A percentile compares a stretch with the other conserved stretches of the same genome.
Conservation (phyloP, 2,797 vertebrate genomes). For the Triplophysa yarkandensis region DNA sequence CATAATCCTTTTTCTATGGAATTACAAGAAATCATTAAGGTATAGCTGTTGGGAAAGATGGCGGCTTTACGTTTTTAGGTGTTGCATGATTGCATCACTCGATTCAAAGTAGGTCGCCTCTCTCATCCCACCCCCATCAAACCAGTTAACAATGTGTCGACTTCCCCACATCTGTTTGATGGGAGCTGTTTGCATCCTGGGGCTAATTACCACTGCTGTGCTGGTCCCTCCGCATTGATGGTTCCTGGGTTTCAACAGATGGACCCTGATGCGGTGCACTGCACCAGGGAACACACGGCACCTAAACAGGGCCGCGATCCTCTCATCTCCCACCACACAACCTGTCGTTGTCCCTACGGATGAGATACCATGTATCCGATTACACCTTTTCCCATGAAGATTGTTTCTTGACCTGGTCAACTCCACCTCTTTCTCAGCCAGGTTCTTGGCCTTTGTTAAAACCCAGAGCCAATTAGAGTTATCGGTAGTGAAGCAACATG, state of each 20-base stretch:
- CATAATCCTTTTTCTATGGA: too few relatives aligned
- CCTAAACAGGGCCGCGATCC: slow-evolving; percentile 24
- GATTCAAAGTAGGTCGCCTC: slow-evolving; percentile 75
- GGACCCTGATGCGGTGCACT: slow-evolving; percentile 71
- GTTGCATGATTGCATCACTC: slow-evolving; percentile 78
- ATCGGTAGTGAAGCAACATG: slow-evolving; percentile 3
- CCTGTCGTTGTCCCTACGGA: slow-evolving; percentile 6
- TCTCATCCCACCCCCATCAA: slow-evolving; percentile 40
- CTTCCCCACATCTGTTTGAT: slow-evolving; percentile 78
- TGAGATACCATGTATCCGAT: background rate
- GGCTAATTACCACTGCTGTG: slow-evolving; percentile 79
- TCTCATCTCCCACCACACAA: slow-evolving; percentile 21
- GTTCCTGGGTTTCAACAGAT: slow-evolving; percentile 77
- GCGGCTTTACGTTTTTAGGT: slow-evolving; percentile 65
- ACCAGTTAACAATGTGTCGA: slow-evolving; percentile 52
- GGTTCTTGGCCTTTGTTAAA: slow-evolving; percentile 21
- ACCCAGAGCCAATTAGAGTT: slow-evolving; percentile 26
- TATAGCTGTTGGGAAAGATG: slow-evolving; percentile 3
- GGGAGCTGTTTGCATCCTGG: slow-evolving; percentile 75
- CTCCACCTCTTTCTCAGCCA: slow-evolving; percentile 3
- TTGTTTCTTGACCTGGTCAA: slow-evolving; percentile 35
- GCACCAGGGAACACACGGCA: slow-evolving; percentile 59
- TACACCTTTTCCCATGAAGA: slow-evolving; percentile 18
- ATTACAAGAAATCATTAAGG: background rate
- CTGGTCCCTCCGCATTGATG: slow-evolving; percentile 73